Conservation (phyloP, 2,113 vertebrate genomes). For the Grantiella picta region DNA sequence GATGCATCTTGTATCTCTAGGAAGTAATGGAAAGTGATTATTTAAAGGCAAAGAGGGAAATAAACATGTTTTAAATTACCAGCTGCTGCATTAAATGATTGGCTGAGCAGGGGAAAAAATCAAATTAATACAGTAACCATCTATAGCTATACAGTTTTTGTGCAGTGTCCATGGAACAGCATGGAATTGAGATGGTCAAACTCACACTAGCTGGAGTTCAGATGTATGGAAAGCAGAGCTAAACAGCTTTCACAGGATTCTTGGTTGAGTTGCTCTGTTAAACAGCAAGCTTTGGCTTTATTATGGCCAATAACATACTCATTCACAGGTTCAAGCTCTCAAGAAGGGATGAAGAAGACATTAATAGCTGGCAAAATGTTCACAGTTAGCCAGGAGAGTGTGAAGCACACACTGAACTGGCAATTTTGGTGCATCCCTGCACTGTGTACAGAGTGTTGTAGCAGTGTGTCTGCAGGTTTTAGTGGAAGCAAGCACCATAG, state of each 20-base stretch:
- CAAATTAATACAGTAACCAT: neutral
- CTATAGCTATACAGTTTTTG: neutral
- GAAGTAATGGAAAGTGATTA: neutral
- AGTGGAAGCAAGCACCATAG: too few relatives aligned
- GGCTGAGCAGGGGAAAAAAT: neutral
- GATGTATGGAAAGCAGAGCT: neutral
- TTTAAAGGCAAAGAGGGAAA: neutral
- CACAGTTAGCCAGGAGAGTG: neutral
- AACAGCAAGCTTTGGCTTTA: slow-evolving; percentile 44
- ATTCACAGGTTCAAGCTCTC: slow-evolving; percentile 54
- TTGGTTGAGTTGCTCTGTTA: slow-evolving; percentile 45
- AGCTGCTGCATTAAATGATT: neutral
- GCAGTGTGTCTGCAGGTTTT: too few relatives aligned
- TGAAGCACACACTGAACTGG: neutral
- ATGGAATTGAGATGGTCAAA: neutral
- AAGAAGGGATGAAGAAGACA: slow-evolving; percentile 21
- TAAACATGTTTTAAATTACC: neutral
- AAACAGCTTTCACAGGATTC: slow-evolving; percentile 18
- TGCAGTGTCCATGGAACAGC: neutral
- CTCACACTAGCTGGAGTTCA: neutral
- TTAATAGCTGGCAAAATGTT: slow-evolving; percentile 34
- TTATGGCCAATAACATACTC: slow-evolving; percentile 55
- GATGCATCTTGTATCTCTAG: neutral
- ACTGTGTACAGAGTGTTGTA: neutral
- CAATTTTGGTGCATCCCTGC: neutral